Conservation (phyloP, 2,113 vertebrate species). For the Melanerpes aurifrons region DNA sequence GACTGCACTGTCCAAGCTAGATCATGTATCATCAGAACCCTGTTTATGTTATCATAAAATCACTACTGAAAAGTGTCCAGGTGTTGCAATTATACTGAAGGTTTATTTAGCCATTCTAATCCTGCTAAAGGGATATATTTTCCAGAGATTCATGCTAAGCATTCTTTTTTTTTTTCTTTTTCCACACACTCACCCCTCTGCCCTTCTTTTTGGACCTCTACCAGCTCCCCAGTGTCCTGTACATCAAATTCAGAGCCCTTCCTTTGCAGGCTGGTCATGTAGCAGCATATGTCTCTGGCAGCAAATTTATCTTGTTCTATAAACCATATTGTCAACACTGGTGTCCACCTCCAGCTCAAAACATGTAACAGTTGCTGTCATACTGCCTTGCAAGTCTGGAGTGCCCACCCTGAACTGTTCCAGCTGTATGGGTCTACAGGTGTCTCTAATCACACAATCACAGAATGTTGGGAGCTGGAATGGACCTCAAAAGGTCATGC, state of each 20-base stretch:
- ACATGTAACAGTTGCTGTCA: neutral
- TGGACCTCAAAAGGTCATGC: too few species aligned
- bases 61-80: neutral
- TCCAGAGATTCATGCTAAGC: neutral
- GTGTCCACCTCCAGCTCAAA: neutral
- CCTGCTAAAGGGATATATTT: neutral
- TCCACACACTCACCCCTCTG: neutral
- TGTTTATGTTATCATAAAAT: neutral
- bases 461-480: too few species aligned
- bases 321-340: neutral
- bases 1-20: neutral
- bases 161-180: neutral
- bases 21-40: neutral
- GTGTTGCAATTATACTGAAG: neutral
- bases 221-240: neutral
- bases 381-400: neutral
- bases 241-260: neutral
- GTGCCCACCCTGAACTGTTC: neutral
- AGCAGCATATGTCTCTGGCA: neutral
- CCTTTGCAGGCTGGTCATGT: neutral
- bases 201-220: neutral
- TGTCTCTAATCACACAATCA: neutral
- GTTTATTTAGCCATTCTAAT: neutral
- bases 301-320: neutral
- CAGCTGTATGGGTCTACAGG: neutral